These are phyloP conservation scores for Holcopasites calliopsidis DNA, from an alignment of 1,140 invertebrate genomes.

Conservation along the genomic window DNA sequence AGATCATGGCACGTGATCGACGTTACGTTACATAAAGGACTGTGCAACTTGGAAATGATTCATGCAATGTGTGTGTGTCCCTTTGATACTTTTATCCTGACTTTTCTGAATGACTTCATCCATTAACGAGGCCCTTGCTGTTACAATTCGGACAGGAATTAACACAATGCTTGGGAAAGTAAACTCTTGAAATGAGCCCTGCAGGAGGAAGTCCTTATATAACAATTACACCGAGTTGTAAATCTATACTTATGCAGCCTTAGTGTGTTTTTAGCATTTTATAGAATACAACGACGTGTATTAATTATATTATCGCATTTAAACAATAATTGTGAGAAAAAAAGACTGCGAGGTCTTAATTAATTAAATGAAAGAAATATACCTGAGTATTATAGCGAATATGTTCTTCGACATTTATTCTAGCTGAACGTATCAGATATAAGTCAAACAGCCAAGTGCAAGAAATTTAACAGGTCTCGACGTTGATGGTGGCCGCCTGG, in stretches of 20 bases:
- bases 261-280: too few relatives aligned
- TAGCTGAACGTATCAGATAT: neutral
- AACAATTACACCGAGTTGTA: too few relatives aligned
- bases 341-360: neutral
- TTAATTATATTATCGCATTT: too few relatives aligned
- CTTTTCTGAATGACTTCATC: neutral
- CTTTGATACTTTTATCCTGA: neutral
- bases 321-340: neutral
- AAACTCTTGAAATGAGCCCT: too few relatives aligned
- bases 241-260: too few relatives aligned
- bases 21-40: neutral
- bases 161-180: too few relatives aligned
- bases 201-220: too few relatives aligned
- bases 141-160: neutral
- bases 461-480: slow-evolving; percentile 13
- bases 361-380: neutral
- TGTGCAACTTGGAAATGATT: neutral
- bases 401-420: neutral
- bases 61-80: neutral
- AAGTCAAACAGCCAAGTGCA: neutral
- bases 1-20: slow-evolving; percentile 1
- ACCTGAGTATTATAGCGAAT: neutral
- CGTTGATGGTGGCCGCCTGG: slow-evolving; percentile 10
- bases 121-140: neutral
- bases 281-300: too few relatives aligned